Evolutionary conservation across 2,113 vertebrate genomes (phyloP).

Genomic region (Phyllostomus hastatus): DNA sequence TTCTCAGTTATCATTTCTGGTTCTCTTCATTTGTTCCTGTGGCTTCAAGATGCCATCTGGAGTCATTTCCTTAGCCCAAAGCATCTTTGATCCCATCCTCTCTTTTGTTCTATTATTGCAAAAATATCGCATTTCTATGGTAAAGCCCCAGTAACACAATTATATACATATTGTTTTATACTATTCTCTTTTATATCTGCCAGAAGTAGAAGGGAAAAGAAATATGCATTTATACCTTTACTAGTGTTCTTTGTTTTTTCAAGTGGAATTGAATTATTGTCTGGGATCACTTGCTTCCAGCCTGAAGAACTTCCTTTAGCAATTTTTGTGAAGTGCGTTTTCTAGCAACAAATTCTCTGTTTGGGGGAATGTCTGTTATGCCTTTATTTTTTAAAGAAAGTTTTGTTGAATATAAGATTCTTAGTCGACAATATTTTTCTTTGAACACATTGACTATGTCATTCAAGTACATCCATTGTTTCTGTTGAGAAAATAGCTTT

Average conservation of each 20-base stretch:
- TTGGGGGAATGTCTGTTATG: background rate
- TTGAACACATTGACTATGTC: background rate
- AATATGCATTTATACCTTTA: background rate
- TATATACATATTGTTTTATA: background rate
- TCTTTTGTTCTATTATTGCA: background rate
- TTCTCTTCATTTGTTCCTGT: background rate
- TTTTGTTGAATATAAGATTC: background rate
- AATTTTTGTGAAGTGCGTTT: background rate
- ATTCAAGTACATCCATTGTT: background rate
- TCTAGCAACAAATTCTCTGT: background rate
- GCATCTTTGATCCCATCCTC: background rate
- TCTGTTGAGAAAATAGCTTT: background rate
- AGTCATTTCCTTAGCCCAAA: background rate
- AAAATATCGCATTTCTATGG: background rate
- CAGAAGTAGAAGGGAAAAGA: background rate
- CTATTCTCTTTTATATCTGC: background rate
- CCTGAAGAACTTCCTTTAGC: background rate
- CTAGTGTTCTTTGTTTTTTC: background rate
- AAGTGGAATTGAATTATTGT: background rate
- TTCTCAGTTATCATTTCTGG: background rate
- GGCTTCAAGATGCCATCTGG: background rate
- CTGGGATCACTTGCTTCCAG: background rate
- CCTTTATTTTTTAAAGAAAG: background rate
- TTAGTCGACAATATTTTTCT: background rate
- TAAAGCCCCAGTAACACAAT: background rate